Evolutionary conservation across 2,888 invertebrate genomes (phyloP), one percentile per base, ranked within the genome.

Genomic region (Dolichomitus sp.): DNA sequence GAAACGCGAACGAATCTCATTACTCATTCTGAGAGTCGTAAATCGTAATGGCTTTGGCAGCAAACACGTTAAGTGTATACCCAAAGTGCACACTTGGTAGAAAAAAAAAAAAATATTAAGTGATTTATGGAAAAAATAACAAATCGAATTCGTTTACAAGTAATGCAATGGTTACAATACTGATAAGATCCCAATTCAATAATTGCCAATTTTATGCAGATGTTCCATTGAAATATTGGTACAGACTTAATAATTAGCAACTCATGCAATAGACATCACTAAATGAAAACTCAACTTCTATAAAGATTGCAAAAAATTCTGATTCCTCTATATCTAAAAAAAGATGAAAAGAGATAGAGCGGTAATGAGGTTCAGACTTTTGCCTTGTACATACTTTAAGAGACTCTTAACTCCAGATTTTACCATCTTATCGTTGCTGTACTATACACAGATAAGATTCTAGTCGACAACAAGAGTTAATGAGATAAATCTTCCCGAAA

Each of bases 21-120:
- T 65, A 65, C 65, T 65, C 45, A 30, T 48, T 65, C 27, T 12
- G 65, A 65, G 45, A 65, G 45, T 30, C 45, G 45, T 65, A 65
- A 65, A 65, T 27, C 65, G 65, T 48, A 57, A 57, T 57, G 57
- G 33, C n/a, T 14, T 27, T 33, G 12, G 57, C 57, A 27, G 33
- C 57, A 52, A 23, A 52, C 23, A 11, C 52, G 19, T 19, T 11
- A 45, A 17, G 23, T 12, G 14, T 14, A 30, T 45, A 7, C 14
- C 45, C 45, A 37, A 4, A 11, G 23, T 5, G 14, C 57, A 27
- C 2, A 30, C 33, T 33, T 27, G n/a, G 57, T 33, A 6, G 6
- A 4, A 33, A 33, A 33, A 6, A 33, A 33, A 33, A 33, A 23
- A 27, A 23, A 23, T 23, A 23, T 23, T 1, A 23, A 23, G 2